Conservation (phyloP, 2,113 vertebrate genomes). For the Corvus moneduloides region DNA sequence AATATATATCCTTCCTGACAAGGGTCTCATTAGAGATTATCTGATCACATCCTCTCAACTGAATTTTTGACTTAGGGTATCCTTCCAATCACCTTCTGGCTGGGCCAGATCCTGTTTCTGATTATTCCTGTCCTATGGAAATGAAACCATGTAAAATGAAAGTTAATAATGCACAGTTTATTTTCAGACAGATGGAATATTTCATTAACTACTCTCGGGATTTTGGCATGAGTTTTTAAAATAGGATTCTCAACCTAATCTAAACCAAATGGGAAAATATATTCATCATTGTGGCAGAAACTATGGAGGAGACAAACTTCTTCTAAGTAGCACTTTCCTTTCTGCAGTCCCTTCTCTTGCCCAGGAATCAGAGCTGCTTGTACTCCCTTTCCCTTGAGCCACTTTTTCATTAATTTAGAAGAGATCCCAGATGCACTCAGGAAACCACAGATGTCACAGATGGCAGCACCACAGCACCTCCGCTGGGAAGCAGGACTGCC, state of each 20-base stretch:
- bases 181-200: not conserved
- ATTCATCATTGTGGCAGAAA: not conserved
- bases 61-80: not conserved
- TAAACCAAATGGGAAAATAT: not conserved
- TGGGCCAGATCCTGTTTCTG: not conserved
- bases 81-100: not conserved
- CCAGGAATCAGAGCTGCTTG: not conserved
- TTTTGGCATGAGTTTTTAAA: not conserved
- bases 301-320: not conserved
- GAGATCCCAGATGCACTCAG: not conserved
- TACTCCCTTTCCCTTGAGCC: not conserved
- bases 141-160: not conserved
- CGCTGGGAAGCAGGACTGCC: not conserved
- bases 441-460: not conserved
- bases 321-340: not conserved
- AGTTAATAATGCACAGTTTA: fast-evolving
- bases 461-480: not conserved
- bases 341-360: not conserved
- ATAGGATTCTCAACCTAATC: not conserved
- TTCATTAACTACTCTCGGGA: not conserved
- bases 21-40: not conserved
- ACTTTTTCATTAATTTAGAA: not conserved
- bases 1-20: not conserved
- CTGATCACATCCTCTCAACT: not conserved
- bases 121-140: not conserved